phyloP scores from a whole-genome alignment of 2,113 vertebrate genomes.

The Gasterosteus nipponicus region DNA sequence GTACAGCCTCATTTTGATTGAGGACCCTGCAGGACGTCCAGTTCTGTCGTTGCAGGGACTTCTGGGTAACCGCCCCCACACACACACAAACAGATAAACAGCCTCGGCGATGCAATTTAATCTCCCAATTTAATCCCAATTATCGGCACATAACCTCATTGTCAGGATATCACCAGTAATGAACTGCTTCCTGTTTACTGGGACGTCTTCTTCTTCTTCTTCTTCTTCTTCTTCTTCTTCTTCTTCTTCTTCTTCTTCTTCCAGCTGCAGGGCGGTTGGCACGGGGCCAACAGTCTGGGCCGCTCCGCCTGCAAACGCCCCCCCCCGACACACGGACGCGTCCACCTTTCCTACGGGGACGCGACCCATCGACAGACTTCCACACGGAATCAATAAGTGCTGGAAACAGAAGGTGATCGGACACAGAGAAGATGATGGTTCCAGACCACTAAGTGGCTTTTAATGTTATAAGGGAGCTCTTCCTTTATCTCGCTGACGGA shows the following conservation, averaged over 20 bases:
- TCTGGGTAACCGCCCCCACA: constrained; percentile 1
- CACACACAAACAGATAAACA: constrained; percentile 12
- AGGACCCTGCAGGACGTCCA: neutral
- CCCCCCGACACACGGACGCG: neutral
- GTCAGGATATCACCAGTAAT: constrained; percentile 64
- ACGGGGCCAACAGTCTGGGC: constrained; percentile 13
- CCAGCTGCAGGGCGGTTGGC: constrained; percentile 30
- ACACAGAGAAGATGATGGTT: neutral
- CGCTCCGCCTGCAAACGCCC: constrained; percentile 18
- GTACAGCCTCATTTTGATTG: neutral
- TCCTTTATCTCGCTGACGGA: neutral
- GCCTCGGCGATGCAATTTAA: neutral
- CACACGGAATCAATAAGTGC: neutral
- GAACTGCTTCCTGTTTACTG: constrained; percentile 75
- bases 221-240: neutral
- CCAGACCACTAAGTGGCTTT: neutral
- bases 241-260: neutral
- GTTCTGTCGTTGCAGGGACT: neutral
- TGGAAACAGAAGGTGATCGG: constrained; percentile 1
- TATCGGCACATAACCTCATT: constrained; percentile 31
- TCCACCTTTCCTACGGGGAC: neutral
- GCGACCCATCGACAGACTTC: neutral
- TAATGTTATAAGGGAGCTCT: neutral
- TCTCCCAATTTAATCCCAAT: neutral
- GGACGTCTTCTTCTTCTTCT: neutral